Percentiles rank a stretch among this genome's conserved stretches.
Evolutionary conservation across 1,140 invertebrate genomes (phyloP).

Genomic region (Aphis craccivora): DNA sequence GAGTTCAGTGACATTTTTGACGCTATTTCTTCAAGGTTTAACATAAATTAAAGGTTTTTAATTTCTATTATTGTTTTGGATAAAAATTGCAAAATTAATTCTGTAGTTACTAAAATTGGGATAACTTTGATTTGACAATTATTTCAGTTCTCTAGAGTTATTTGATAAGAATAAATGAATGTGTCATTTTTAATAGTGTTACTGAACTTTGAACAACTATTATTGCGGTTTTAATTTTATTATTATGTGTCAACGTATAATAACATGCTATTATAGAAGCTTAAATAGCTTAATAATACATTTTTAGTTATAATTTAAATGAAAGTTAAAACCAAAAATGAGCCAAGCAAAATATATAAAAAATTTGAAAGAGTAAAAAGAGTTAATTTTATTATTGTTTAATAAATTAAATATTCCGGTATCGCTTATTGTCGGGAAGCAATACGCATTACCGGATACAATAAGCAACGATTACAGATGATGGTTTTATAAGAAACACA

Average conservation of each 20-base stretch:
- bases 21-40: neutral
- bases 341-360: neutral
- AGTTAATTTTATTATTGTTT: neutral
- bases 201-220: neutral
- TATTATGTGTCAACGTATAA: neutral
- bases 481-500: neutral
- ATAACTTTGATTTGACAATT: neutral
- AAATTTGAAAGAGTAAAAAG: neutral
- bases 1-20: neutral
- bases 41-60: neutral
- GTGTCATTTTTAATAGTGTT: neutral
- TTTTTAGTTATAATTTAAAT: neutral
- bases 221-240: neutral
- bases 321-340: neutral
- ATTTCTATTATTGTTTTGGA: neutral
- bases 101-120: neutral
- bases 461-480: neutral
- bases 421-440: no score
- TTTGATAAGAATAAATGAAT: neutral
- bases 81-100: neutral
- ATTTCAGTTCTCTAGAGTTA: neutral
- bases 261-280: neutral
- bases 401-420: no score
- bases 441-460: neutral
- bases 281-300: neutral